Evolutionary conservation across 2,797 vertebrate species (phyloP), one percentile per base, ranked within the genome.

Genomic region (Epinephelus malabaricus): DNA sequence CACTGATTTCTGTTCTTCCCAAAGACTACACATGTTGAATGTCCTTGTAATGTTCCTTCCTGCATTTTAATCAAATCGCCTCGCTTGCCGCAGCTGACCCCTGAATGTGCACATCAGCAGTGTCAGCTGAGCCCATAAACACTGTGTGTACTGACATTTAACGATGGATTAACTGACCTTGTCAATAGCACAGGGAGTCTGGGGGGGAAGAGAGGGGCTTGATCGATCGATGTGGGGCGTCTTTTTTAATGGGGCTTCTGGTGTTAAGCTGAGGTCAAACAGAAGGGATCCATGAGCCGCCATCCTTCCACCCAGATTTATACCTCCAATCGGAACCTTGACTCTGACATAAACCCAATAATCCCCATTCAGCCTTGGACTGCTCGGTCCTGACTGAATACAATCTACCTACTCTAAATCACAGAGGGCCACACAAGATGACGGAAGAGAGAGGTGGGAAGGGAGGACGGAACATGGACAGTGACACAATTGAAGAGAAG

Each of bases 241-340:
- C 86, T 81, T 58, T 86, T 89, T 73, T 81, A 86, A 89, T 92
- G 65, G 71, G 65, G 59, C 77, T 50, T 54, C 72, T 76, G 70
- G 78, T 89, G 79, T 82, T 87, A 87, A 87, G 69, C 58, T 66
- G 84, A 92, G 92, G 90, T 92, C 92, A 93, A 91, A 91, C 79
- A 71, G 76, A 81, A 68, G 53, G 49, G 66, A 92, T 85, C 77
- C 34, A 58, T 69, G 68, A 74, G 71, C 63, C 74, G 87, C 70
- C 23, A 67, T 76, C 69, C 62, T 79, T 84, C 47, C 45, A 27
- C 10, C 3, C 5, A 66, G 84, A 93, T 92, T 90, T 91, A 93
- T 91, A 59, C 65, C 78, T 72, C 76, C 76, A 79, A 53, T 71
- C 63, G 62, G 65, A 88, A 87, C 91, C 88, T 91, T 92, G 92